phyloP scores from a whole-genome alignment of 2,888 invertebrate species.

The Atherix ibis region DNA sequence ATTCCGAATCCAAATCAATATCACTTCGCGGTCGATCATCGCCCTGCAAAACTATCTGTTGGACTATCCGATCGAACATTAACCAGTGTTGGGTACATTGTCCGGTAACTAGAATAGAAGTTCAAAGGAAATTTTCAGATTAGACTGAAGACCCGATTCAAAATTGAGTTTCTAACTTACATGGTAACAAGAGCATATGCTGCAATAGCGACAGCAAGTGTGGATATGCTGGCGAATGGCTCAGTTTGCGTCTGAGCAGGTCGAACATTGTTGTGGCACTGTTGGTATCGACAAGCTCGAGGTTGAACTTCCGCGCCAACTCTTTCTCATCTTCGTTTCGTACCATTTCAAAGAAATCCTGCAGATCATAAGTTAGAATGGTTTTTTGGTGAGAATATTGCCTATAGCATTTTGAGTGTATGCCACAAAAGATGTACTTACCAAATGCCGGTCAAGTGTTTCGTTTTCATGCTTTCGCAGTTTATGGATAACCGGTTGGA shows the following conservation, averaged over 20 bases:
- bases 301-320: slow-evolving; percentile 75
- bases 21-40: slow-evolving; percentile 35
- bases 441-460: slow-evolving; percentile 82
- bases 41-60: slow-evolving; percentile 80
- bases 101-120: slow-evolving; percentile 49
- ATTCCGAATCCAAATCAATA: slow-evolving; percentile 23
- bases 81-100: slow-evolving; percentile 86
- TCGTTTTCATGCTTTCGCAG: slow-evolving; percentile 84
- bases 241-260: slow-evolving; percentile 68
- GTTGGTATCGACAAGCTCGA: slow-evolving; percentile 85
- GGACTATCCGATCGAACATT: slow-evolving; percentile 82
- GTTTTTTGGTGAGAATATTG: background rate
- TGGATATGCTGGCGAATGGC: slow-evolving; percentile 84
- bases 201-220: slow-evolving; percentile 81
- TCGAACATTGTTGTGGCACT: slow-evolving; percentile 90
- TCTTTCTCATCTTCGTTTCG: slow-evolving; percentile 93
- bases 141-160: background rate
- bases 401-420: background rate
- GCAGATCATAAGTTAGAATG: no score
- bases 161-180: slow-evolving; percentile 34
- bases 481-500: slow-evolving; percentile 90
- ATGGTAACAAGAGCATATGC: slow-evolving; percentile 70
- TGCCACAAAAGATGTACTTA: slow-evolving; percentile 12
- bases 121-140: background rate
- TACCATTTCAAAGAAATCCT: slow-evolving; percentile 96